Evolutionary conservation across 2,797 vertebrate species (phyloP).

Genomic region (Trachurus trachurus): DNA sequence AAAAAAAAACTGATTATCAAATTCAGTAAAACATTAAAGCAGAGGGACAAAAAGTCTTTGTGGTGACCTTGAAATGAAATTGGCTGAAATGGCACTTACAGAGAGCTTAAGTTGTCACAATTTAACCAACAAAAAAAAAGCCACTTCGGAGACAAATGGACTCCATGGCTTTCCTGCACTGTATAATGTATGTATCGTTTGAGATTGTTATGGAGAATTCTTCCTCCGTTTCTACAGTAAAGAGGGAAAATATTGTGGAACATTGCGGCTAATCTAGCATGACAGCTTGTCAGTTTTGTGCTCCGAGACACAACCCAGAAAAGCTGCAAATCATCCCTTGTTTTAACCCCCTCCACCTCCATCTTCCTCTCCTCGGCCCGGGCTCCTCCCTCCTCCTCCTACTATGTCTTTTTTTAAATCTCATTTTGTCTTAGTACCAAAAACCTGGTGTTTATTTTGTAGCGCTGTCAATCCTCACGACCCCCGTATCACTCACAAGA

Average conservation of each 20-base stretch:
- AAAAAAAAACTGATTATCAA: slow-evolving; percentile 21
- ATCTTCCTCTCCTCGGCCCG: slow-evolving; percentile 29
- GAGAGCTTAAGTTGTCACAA: slow-evolving; percentile 54
- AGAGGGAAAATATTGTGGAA: slow-evolving; percentile 77
- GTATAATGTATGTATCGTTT: slow-evolving; percentile 40
- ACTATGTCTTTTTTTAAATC: slow-evolving; percentile 31
- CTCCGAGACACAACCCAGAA: slow-evolving; percentile 79
- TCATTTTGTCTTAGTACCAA: slow-evolving; percentile 68
- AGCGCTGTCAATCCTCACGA: slow-evolving; percentile 67
- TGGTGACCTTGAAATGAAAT: slow-evolving; percentile 56
- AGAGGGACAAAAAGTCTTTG: slow-evolving; percentile 2
- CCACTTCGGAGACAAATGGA: slow-evolving; percentile 65
- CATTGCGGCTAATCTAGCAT: slow-evolving; percentile 74
- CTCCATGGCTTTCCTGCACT: slow-evolving; percentile 49
- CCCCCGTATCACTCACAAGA: slow-evolving; percentile 57
- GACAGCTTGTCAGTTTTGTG: slow-evolving; percentile 81
- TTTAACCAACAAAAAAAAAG: slow-evolving; percentile 47
- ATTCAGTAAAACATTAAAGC: slow-evolving; percentile 11
- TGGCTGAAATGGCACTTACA: slow-evolving; percentile 35
- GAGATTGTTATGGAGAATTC: slow-evolving; percentile 64
- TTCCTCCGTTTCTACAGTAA: slow-evolving; percentile 56
- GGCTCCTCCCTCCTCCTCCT: slow-evolving; percentile 14
- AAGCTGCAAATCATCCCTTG: slow-evolving; percentile 74
- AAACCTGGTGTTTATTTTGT: slow-evolving; percentile 79
- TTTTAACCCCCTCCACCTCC: slow-evolving; percentile 56